Conservation (phyloP, 1,140 invertebrate species). For the Limonius californicus region DNA sequence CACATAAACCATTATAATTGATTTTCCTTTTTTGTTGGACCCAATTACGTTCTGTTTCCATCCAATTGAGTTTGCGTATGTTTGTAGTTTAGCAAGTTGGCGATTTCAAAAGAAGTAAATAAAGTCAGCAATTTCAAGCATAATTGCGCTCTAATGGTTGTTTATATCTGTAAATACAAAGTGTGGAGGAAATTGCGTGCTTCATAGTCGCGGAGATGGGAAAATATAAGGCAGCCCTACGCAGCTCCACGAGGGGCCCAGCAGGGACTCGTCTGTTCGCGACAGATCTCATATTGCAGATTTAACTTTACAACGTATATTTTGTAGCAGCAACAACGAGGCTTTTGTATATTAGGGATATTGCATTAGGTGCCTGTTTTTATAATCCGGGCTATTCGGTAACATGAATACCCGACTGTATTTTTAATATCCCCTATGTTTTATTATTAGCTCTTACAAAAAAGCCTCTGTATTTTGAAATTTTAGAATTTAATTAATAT, state of each 20-base stretch:
- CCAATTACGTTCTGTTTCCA: background rate
- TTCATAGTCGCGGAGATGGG: constrained; percentile 5
- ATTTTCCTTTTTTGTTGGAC: background rate
- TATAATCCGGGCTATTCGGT: background rate
- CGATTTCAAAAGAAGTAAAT: constrained; percentile 13
- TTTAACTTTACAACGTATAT: constrained; percentile 11
- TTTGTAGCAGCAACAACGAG: constrained; percentile 1
- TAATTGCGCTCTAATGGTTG: constrained; percentile 30
- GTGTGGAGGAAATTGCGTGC: constrained; percentile 25
- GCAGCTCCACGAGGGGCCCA: constrained; percentile 13
- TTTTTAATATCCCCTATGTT: too few species aligned
- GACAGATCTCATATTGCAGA: constrained; percentile 29
- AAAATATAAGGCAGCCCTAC: constrained; percentile 14
- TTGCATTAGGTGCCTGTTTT: constrained; percentile 15
- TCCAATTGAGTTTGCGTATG: background rate
- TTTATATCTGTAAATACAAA: constrained; percentile 27
- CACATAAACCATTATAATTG: background rate
- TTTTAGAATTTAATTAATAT: too few species aligned
- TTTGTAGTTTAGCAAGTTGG: background rate
- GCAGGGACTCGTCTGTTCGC: constrained; percentile 24
- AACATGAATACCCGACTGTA: too few species aligned
- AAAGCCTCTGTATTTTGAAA: too few species aligned
- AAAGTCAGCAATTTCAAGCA: constrained; percentile 29
- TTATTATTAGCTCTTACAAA: too few species aligned
- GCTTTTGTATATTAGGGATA: constrained; percentile 4